Evolutionary conservation across 2,888 invertebrate genomes (phyloP).

Genomic region (Drosophila maculinotata): DNA sequence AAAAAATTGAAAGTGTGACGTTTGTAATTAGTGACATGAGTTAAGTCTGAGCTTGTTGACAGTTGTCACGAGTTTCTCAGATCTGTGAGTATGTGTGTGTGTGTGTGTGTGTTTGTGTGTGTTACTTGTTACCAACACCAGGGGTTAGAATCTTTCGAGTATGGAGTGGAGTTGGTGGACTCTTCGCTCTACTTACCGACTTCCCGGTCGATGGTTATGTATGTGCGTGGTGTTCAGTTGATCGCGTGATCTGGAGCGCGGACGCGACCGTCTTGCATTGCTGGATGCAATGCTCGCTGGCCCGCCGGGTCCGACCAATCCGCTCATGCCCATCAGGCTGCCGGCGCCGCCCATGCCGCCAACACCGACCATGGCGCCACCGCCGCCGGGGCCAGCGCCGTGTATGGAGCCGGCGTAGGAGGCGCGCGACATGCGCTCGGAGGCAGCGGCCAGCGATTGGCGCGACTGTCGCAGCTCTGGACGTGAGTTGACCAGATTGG

Average conservation of each 20-base stretch:
- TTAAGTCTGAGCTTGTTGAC: constrained; percentile 28
- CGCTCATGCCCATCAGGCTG: constrained; percentile 79
- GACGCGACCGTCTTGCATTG: constrained; percentile 88
- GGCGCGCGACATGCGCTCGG: constrained; percentile 92
- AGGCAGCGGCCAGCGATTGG: constrained; percentile 93
- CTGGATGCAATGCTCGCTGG: constrained; percentile 87
- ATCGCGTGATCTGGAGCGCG: constrained; percentile 91
- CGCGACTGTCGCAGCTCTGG: constrained; percentile 94
- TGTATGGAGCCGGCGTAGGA: constrained; percentile 90
- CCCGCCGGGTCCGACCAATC: constrained; percentile 75
- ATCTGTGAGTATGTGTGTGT: not conserved
- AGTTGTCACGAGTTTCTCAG: constrained; percentile 8
- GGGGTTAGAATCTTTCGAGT: too few relatives aligned
- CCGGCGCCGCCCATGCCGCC: constrained; percentile 52
- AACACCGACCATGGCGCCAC: constrained; percentile 64
- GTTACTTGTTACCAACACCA: not conserved
- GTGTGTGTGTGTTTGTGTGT: constrained; percentile 13
- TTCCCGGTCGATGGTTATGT: constrained; percentile 88
- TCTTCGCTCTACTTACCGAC: constrained; percentile 87
- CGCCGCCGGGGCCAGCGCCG: constrained; percentile 65
- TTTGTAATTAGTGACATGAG: constrained; percentile 44
- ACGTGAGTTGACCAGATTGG: constrained; percentile 91
- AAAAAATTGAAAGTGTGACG: constrained; percentile 65
- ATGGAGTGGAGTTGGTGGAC: constrained; percentile 16
- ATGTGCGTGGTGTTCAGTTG: constrained; percentile 86